Base-by-base conservation (phyloP, 2,888 invertebrate species). In the Lepidocyrtoides sp. region DNA sequence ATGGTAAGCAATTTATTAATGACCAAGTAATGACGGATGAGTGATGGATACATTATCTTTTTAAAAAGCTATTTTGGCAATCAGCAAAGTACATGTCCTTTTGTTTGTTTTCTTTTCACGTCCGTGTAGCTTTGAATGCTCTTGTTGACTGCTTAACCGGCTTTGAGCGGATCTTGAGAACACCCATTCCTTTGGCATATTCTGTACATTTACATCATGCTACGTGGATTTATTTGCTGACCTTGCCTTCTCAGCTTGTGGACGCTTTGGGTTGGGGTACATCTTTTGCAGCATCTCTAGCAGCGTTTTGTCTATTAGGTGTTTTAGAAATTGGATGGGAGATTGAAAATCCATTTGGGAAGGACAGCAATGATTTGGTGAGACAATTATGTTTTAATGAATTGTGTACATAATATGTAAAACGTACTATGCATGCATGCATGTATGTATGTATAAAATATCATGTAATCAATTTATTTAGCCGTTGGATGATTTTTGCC, bases 311-410 rank as follows among this genome's bases (percentile, higher is more conserved):
- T 4, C 88, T 93, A n/a, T 82, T 93, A 10, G 93, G 93, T 14
- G 93, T 93, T 12, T 75, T 93, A 63, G 93, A 91, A 72, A 93
- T 93, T 85, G 93, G 93, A n/a, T 93, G 93, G 93, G 93, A 92
- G 81, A 93, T 93, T 60, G 93, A 93, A 51, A 93, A 93, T 63
- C 93, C 93, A 10, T 93, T 93, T 48, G 93, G 93, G n/a, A 92
- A 83, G 29, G 93, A 93, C 79, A 85, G 69, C 54, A 93, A 93
- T 90, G 93, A 93, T 44, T 89, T 93, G 92, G 93, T 93, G 89
- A 51, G 82, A 26, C 8, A 60, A 60, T 26, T n/a, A n/a, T n/a
- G n/a, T n/a, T n/a, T n/a, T n/a, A n/a, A n/a, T n/a, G n/a, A n/a
- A n/a, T n/a, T n/a, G n/a, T n/a, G n/a, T n/a, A n/a, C n/a, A n/a